These are phyloP conservation scores for Numenius arquata DNA, from an alignment of 2,113 vertebrate genomes.

Conservation along the genomic window DNA sequence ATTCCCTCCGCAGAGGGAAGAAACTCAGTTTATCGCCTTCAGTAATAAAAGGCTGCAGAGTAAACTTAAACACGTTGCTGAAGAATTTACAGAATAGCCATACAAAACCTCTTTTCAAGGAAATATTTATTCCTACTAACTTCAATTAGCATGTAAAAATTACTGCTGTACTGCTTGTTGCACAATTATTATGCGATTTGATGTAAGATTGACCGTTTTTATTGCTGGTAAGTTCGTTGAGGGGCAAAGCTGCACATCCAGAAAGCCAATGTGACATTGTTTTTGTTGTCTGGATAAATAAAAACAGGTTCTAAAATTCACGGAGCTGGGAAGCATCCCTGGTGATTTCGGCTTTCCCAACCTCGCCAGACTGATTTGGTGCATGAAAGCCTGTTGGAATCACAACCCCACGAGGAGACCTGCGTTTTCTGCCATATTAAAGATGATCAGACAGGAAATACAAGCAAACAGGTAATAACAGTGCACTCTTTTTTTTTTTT, in stretches of 20 bases:
- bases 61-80: not conserved
- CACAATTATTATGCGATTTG: not conserved
- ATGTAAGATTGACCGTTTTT: not conserved
- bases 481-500: not conserved
- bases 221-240: not conserved
- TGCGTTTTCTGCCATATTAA: not conserved
- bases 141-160: not conserved
- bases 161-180: not conserved
- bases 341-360: not conserved
- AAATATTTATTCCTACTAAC: not conserved
- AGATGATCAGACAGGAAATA: not conserved
- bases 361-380: not conserved
- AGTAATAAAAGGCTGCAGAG: not conserved
- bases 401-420: not conserved
- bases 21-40: not conserved
- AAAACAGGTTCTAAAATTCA: not conserved
- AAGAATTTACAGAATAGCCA: not conserved
- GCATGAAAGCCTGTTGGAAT: not conserved
- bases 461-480: not conserved
- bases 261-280: not conserved
- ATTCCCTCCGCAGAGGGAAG: not conserved
- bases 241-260: not conserved
- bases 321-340: not conserved
- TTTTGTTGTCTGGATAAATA: not conserved
- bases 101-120: not conserved